phyloP scores from a whole-genome alignment of 2,888 invertebrate species.

The Branchipolynoe longqiensis region DNA sequence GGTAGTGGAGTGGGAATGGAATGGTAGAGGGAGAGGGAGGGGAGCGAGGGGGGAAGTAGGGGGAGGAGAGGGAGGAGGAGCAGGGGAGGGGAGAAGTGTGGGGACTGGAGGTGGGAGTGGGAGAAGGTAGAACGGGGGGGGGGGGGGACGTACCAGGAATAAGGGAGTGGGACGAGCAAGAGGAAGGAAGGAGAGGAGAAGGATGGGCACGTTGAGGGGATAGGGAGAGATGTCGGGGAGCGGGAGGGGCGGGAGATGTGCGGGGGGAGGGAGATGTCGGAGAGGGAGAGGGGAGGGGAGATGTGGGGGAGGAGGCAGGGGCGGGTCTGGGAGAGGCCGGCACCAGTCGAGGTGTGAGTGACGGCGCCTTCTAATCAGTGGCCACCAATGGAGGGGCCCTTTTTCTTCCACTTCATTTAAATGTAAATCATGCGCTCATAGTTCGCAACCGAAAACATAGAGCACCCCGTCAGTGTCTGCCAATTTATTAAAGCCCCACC shows the following conservation, averaged over 20 bases:
- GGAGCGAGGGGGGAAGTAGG: too few species aligned
- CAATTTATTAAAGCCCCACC: constrained; percentile 32
- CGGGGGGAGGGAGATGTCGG: not conserved
- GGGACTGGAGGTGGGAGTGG: too few species aligned
- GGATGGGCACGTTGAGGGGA: too few species aligned
- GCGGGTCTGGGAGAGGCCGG: not conserved
- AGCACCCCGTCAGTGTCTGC: constrained; percentile 19
- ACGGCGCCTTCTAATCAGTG: constrained; percentile 35
- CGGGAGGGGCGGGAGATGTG: not conserved
- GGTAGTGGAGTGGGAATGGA: too few species aligned
- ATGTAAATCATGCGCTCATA: constrained; percentile 26
- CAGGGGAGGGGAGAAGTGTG: too few species aligned
- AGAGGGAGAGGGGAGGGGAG: not conserved
- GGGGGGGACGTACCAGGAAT: not conserved
- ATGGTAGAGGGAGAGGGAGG: too few species aligned
- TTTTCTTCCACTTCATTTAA: constrained; percentile 47
- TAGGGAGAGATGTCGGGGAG: not conserved
- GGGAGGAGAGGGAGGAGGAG: too few species aligned
- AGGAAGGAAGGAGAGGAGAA: too few species aligned
- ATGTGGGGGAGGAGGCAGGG: not conserved
- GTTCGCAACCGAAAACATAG: constrained; percentile 8
- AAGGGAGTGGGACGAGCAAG: too few species aligned
- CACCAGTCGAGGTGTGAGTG: not conserved
- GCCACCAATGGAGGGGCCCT: constrained; percentile 14
- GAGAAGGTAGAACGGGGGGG: not conserved